Evolutionary conservation across 1,140 invertebrate species (phyloP).

Genomic region (Lycorma delicatula): DNA sequence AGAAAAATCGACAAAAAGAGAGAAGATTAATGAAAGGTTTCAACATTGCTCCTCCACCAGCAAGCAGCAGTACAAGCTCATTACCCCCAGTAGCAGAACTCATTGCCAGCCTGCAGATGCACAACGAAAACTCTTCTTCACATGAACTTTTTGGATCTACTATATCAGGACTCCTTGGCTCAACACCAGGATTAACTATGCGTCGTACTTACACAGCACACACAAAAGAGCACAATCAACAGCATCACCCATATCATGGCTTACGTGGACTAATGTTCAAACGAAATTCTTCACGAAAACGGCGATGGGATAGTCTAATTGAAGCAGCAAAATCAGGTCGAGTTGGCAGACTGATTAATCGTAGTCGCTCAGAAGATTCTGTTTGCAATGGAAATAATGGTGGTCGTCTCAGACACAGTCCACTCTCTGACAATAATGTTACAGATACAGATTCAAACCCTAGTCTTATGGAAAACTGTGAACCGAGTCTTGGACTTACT

Average conservation of each 20-base stretch:
- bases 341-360: slow-evolving; percentile 63
- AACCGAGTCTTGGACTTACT: slow-evolving; percentile 39
- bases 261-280: slow-evolving; percentile 18
- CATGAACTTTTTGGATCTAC: slow-evolving; percentile 41
- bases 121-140: slow-evolving; percentile 25
- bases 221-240: slow-evolving; percentile 13
- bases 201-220: slow-evolving; percentile 6
- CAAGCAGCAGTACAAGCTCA: slow-evolving; percentile 13
- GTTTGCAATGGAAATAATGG: slow-evolving; percentile 51
- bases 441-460: slow-evolving; percentile 42
- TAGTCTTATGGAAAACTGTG: slow-evolving; percentile 34
- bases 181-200: slow-evolving; percentile 20
- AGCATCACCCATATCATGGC: slow-evolving; percentile 15
- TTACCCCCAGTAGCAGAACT: slow-evolving; percentile 63
- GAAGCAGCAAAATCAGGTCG: slow-evolving; percentile 72
- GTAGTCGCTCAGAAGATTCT: slow-evolving; percentile 69
- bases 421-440: slow-evolving; percentile 30
- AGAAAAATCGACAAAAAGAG: slow-evolving; percentile 89
- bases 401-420: slow-evolving; percentile 30
- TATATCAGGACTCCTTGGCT: slow-evolving; percentile 38
- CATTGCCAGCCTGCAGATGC: slow-evolving; percentile 52
- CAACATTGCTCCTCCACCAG: slow-evolving; percentile 66
- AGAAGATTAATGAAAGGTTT: slow-evolving; percentile 89
- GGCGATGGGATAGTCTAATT: slow-evolving; percentile 61
- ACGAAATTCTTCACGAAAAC: slow-evolving; percentile 36